Evolutionary conservation across 30 jellyfish, hydroid and myxozoan genomes (phyloP), one percentile per base, ranked within the genome.

Genomic region (Sanderia malayensis): DNA sequence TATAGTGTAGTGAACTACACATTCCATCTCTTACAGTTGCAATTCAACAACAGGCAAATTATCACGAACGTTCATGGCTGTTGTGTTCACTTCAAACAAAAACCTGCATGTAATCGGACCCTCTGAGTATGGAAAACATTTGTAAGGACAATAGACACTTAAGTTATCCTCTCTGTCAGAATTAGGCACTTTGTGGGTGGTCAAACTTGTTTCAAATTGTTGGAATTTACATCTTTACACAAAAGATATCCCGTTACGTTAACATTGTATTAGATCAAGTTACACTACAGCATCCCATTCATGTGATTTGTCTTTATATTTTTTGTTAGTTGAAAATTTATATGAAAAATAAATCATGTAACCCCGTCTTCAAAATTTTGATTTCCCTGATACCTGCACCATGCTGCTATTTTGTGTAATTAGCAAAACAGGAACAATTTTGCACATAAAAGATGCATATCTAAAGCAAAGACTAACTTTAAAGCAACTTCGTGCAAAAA

Each of bases 1-100:
- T 4, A 49, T 49, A 11, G 64, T 49, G 18, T 49, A 49, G 18
- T 49, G 64, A 49, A 24, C 64, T 49, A 37, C 64, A 49, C 64
- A 49, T 49, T 49, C 25, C 64, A 49, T 41, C 55, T 41, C 55
- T 41, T 41, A 41, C 55, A 6, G 55, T 41, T 41, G 8, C 55
- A 41, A 41, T 41, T 41, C 55, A 41, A 41, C 15, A 8, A 41
- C 55, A 41, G 55, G 55, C 55, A 41, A 41, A 41, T 41, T 41
- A 41, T 41, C 11, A 41, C 55, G 55, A 41, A 41, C 11, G 8
- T 41, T 41, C 55, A 41, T 41, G 55, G 55, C 55, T n/a, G n/a
- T n/a, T 41, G 55, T 41, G 55, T 41, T 41, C 55, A 41, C 55
- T 41, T 6, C 15, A 41, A 41, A 41, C 55, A 41, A 41, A 15